Base-by-base conservation (phyloP, 1,140 invertebrate species). In the Hylyphantes graminicola region DNA sequence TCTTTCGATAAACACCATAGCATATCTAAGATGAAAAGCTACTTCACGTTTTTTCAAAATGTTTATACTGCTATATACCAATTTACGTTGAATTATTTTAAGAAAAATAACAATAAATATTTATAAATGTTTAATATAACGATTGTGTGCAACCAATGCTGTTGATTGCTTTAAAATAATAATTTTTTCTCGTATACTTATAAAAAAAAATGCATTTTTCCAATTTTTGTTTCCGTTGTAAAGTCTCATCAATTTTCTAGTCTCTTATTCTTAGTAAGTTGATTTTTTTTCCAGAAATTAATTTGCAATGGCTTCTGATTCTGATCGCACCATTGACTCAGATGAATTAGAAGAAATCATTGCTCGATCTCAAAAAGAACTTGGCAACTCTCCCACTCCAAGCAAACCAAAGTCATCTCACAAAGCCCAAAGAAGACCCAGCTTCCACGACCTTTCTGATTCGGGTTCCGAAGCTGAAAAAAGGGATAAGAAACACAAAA, bases 271-370 rank as follows among this genome's bases (percentile, higher is more conserved):
- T 61, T 17, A 7, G 5, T 17, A 19, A 65, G 12, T 17, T 65
- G 57, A 48, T 35, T 21, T 35, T 67, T 54, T 70, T 70, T 51
- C n/a, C n/a, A 53, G 50, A 48, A 65, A 21, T 17, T 65, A 10
- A n/a, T 53, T 53, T 9, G 53, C 9, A 10, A 81, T 81, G 79
- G 21, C 72, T 48, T 54, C 55, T 50, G 81, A 84, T 59, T 84
- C 81, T 53, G 81, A 84, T 76, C 6, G 53, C 0, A 84, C 81
- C 8, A 67, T 84, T 59, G 81, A 84, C 68, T 84, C 81, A 50
- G 81, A 84, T 65, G 81, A 84, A 76, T 17, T 84, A 2, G 61
- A 76, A 50, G 81, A 76, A 76, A 50, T 68, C 7, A 64, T 73
- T 53, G 21, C 11, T 6, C 53, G 61, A 17, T 53, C 67, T 35